A percentile compares a stretch with the other conserved stretches of the same genome.
Evolutionary conservation across 1,140 invertebrate genomes (phyloP).

Genomic region (Hylaeus volcanicus): DNA sequence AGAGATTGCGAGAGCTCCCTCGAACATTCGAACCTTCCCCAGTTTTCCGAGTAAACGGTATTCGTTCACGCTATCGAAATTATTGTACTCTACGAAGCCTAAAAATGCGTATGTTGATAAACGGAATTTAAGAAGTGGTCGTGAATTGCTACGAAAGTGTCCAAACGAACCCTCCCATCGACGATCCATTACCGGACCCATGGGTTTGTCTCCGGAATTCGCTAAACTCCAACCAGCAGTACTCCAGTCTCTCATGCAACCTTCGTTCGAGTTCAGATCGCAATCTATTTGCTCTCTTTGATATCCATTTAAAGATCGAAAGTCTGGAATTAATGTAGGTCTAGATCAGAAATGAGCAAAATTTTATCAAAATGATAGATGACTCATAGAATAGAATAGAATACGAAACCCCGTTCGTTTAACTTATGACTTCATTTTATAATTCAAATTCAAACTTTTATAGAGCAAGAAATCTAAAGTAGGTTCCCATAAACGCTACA

Average conservation of each 20-base stretch:
- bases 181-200: constrained; percentile 52
- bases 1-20: constrained; percentile 34
- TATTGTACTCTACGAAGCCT: constrained; percentile 44
- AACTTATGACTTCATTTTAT: no score
- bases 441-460: no score
- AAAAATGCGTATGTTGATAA: constrained; percentile 4
- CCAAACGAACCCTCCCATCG: constrained; percentile 61
- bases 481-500: no score
- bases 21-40: background rate
- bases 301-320: background rate
- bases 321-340: background rate
- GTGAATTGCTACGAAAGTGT: background rate
- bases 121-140: background rate
- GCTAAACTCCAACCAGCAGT: constrained; percentile 11
- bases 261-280: background rate
- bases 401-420: no score
- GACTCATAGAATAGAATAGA: no score
- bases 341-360: no score
- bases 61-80: background rate
- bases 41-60: background rate
- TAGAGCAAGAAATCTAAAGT: no score
- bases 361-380: no score
- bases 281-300: constrained; percentile 9
- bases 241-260: constrained; percentile 23
- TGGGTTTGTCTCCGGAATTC: constrained; percentile 24